Conservation (phyloP, 2,797 vertebrate genomes). For the Notamacropus eugenii region DNA sequence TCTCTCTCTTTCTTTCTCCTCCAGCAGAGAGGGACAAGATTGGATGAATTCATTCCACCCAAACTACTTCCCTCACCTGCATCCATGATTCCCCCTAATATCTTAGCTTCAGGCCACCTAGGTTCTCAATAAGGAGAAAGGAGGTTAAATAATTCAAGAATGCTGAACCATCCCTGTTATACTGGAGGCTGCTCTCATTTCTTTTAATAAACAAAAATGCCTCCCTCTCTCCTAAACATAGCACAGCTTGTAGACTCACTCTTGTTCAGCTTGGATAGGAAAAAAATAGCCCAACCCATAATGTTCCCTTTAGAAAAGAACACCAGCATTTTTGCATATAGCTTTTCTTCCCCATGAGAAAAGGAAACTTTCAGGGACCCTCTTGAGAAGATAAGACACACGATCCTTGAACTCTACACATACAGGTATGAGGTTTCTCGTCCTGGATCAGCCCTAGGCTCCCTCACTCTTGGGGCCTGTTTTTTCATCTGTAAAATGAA, state of each 20-base stretch:
- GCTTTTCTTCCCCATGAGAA: not conserved
- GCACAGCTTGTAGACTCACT: not conserved
- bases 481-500: not conserved
- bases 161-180: not conserved
- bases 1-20: too few species aligned
- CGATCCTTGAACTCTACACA: not conserved
- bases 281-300: not conserved
- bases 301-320: not conserved
- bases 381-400: not conserved
- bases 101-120: not conserved
- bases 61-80: too few species aligned
- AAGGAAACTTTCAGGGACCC: not conserved
- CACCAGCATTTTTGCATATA: not conserved
- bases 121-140: not conserved
- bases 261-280: not conserved
- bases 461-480: not conserved
- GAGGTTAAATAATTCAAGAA: conserved; percentile 2
- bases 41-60: not conserved
- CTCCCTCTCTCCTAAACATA: not conserved
- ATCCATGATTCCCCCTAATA: too few species aligned
- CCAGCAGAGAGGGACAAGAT: not conserved
- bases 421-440: not conserved
- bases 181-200: not conserved
- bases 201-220: conserved; percentile 26
- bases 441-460: not conserved